Evolutionary conservation across 2,797 vertebrate genomes (phyloP).

Genomic region (Bradypodion ventrale): DNA sequence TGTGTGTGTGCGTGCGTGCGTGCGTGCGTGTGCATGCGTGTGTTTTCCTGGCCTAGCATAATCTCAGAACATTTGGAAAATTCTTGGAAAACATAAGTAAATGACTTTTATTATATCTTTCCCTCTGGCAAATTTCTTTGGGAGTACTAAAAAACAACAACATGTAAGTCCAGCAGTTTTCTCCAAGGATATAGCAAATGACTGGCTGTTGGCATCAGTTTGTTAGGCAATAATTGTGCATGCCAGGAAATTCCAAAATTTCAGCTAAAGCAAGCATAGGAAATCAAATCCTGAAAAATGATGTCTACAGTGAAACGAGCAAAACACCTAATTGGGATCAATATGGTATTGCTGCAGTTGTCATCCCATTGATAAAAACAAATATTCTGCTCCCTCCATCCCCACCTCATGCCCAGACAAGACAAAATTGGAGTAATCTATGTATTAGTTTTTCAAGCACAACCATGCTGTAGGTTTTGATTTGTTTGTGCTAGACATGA

Average conservation of each 20-base stretch:
- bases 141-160: neutral
- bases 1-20: too few relatives aligned
- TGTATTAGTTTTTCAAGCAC: slow-evolving; percentile 9
- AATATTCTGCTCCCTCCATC: neutral
- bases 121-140: neutral
- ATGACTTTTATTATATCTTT: neutral
- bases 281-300: slow-evolving; percentile 9
- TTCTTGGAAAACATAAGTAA: neutral
- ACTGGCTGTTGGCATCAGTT: neutral
- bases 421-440: slow-evolving; percentile 15
- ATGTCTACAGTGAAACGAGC: neutral
- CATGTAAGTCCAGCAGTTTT: neutral
- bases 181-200: neutral
- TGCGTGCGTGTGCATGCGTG: too few relatives aligned
- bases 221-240: too few relatives aligned
- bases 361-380: neutral
- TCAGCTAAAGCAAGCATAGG: slow-evolving; percentile 12
- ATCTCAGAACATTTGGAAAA: neutral
- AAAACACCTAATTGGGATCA: neutral
- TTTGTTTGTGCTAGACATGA: neutral
- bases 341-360: neutral
- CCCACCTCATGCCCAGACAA: neutral
- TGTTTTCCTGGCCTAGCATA: too few relatives aligned
- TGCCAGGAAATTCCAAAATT: neutral
- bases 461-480: neutral